phyloP scores from a whole-genome alignment of 2,113 vertebrate genomes.

The Neolamprologus variostigma region DNA sequence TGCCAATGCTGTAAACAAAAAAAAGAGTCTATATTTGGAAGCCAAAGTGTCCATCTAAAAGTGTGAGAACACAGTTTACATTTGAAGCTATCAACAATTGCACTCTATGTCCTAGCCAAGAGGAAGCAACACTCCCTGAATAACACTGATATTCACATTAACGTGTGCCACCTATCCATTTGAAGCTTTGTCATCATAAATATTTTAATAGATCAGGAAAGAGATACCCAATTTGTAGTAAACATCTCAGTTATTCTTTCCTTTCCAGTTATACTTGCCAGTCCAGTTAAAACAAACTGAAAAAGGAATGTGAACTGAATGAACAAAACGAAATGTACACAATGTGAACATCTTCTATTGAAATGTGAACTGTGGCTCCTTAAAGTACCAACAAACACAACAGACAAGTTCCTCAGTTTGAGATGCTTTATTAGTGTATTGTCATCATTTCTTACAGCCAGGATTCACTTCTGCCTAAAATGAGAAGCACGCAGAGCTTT shows the following conservation, averaged over 20 bases:
- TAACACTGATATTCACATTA: neutral
- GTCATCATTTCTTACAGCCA: neutral
- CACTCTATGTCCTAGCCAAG: neutral
- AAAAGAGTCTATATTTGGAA: neutral
- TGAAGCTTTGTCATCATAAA: neutral
- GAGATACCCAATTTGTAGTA: neutral
- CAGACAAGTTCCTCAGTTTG: neutral
- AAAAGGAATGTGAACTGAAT: neutral
- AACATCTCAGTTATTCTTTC: neutral
- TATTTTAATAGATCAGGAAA: neutral
- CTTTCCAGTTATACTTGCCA: neutral
- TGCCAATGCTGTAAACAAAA: neutral
- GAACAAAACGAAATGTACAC: neutral
- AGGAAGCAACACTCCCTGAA: neutral
- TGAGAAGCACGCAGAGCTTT: constrained; percentile 12
- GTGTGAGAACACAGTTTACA: neutral
- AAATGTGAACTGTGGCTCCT: neutral
- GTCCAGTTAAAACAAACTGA: neutral
- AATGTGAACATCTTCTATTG: neutral
- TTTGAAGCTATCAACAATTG: neutral
- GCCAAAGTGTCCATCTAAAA: neutral
- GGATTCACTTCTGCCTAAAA: constrained; percentile 37
- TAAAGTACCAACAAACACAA: neutral
- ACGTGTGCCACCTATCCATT: neutral
- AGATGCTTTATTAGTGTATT: constrained; percentile 7